Conservation (phyloP, 2,797 vertebrate species). For the Alfaro cultratus region DNA sequence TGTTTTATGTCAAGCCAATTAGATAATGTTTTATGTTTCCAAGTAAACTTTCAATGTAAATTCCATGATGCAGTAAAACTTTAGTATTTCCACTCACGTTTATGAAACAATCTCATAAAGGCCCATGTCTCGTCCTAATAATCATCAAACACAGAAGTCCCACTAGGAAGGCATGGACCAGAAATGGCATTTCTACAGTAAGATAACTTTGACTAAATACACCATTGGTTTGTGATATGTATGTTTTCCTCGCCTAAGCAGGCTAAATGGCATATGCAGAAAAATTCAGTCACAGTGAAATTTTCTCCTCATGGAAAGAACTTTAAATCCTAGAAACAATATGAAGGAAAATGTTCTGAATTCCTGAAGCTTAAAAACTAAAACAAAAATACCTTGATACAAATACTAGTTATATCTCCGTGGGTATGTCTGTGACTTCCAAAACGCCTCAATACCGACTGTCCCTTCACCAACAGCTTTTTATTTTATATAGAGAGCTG, state of each 20-base stretch:
- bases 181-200: background rate
- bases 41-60: background rate
- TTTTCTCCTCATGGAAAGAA: background rate
- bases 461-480: background rate
- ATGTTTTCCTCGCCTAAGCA: background rate
- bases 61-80: background rate
- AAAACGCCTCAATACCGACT: background rate
- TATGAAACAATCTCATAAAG: background rate
- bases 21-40: background rate
- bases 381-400: background rate
- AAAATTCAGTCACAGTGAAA: background rate
- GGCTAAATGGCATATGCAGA: background rate
- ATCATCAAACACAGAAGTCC: background rate
- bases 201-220: background rate
- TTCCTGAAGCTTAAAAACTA: background rate
- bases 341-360: background rate
- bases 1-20: background rate
- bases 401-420: background rate
- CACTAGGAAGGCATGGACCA: background rate
- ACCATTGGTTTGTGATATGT: background rate
- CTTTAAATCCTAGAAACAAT: background rate
- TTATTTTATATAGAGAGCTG: background rate
- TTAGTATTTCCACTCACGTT: background rate
- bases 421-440: background rate
- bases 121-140: background rate